A percentile compares a stretch with the other conserved stretches of the same genome.
phyloP scores from a whole-genome alignment of 2,113 vertebrate species.

The Cacatua alba region DNA sequence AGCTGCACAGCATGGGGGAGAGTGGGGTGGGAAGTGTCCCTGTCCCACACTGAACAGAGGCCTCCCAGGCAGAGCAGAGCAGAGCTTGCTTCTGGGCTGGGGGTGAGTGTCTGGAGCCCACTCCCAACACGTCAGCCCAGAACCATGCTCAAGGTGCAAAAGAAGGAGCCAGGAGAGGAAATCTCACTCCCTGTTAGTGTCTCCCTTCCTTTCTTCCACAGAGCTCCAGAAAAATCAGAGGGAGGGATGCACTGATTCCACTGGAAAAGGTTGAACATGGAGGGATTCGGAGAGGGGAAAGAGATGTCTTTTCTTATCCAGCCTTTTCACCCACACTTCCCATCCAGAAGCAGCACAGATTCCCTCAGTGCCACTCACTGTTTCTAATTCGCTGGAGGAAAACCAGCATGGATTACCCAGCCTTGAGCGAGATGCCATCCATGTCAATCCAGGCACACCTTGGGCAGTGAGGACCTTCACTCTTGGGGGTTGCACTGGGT shows the following conservation, averaged over 20 bases:
- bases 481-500: neutral
- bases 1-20: rapidly evolving
- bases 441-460: neutral
- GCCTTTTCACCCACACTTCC: neutral
- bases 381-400: neutral
- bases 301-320: neutral
- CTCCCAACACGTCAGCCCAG: neutral
- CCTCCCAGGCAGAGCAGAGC: neutral
- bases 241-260: neutral
- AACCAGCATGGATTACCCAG: neutral
- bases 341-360: neutral
- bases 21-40: neutral
- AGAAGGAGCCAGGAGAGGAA: neutral
- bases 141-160: neutral
- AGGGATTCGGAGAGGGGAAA: neutral
- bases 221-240: neutral
- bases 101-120: neutral
- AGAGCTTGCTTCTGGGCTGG: neutral
- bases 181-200: rapidly evolving
- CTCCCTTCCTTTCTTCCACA: neutral
- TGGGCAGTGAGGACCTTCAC: neutral
- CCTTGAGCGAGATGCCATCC: neutral
- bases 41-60: neutral
- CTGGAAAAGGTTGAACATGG: neutral
- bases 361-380: neutral